These are phyloP conservation scores for Phymatocera aterrima DNA, from an alignment of 2,888 invertebrate genomes.

Conservation along the genomic window DNA sequence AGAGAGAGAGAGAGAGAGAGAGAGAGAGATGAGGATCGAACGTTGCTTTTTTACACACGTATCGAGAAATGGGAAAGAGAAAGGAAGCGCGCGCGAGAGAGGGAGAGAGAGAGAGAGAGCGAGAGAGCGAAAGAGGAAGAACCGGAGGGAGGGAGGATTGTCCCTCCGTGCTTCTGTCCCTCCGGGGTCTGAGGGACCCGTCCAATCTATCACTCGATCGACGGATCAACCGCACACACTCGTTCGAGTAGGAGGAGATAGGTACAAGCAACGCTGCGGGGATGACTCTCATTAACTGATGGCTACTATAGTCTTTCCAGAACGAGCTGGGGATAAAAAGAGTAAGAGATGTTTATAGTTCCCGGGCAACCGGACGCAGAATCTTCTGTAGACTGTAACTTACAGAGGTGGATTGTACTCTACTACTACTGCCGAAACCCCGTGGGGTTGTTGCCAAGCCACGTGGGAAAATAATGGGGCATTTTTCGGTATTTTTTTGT, in stretches of 20 bases:
- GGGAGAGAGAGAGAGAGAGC: background rate
- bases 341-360: slow-evolving; percentile 41
- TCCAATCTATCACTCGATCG: slow-evolving; percentile 46
- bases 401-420: too few species aligned
- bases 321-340: background rate
- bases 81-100: background rate
- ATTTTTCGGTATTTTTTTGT: background rate
- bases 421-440: background rate
- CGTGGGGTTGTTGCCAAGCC: background rate
- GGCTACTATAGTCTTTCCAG: slow-evolving; percentile 20
- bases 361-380: slow-evolving; percentile 21
- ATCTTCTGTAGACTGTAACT: slow-evolving; percentile 1
- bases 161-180: slow-evolving; percentile 11
- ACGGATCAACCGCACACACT: slow-evolving; percentile 30
- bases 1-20: background rate
- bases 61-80: background rate
- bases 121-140: background rate
- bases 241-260: background rate
- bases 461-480: slow-evolving; percentile 30
- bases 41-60: background rate
- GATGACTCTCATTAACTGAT: slow-evolving; percentile 47
- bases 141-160: background rate
- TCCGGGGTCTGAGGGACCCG: slow-evolving; percentile 23
- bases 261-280: slow-evolving; percentile 7
- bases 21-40: background rate